Conservation (phyloP, 2,888 invertebrate species). For the Meliscaeva auricollis region DNA sequence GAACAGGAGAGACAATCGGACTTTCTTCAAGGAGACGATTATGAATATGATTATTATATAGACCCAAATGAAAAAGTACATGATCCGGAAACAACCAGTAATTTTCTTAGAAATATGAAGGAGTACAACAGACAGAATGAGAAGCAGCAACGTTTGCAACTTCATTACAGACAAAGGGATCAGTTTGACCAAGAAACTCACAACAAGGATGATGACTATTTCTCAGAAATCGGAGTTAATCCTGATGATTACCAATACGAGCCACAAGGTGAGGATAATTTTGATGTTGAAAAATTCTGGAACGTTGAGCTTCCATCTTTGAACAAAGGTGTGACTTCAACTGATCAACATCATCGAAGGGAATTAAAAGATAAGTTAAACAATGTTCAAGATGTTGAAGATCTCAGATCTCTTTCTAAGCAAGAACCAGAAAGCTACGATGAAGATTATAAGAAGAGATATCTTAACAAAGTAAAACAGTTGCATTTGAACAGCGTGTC, state of each 20-base stretch:
- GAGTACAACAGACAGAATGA: slow-evolving; percentile 85
- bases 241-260: slow-evolving; percentile 76
- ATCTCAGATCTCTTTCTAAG: slow-evolving; percentile 87
- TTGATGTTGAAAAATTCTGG: slow-evolving; percentile 72
- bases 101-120: slow-evolving; percentile 87
- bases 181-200: slow-evolving; percentile 84
- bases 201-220: slow-evolving; percentile 49
- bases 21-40: slow-evolving; percentile 70
- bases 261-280: slow-evolving; percentile 68
- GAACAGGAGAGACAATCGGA: slow-evolving; percentile 85
- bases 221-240: slow-evolving; percentile 60
- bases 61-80: slow-evolving; percentile 84
- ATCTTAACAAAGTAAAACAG: slow-evolving; percentile 28
- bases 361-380: slow-evolving; percentile 67
- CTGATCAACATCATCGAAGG: slow-evolving; percentile 39
- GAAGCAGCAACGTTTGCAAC: slow-evolving; percentile 79
- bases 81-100: slow-evolving; percentile 80
- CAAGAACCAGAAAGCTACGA: slow-evolving; percentile 76
- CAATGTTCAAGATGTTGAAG: slow-evolving; percentile 88
- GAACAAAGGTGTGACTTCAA: slow-evolving; percentile 33
- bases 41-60: slow-evolving; percentile 81
- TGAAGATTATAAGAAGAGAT: slow-evolving; percentile 35
- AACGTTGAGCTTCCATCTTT: slow-evolving; percentile 48
- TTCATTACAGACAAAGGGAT: slow-evolving; percentile 78
- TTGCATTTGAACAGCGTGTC: slow-evolving; percentile 33